A percentile compares a stretch with the other conserved stretches of the same genome.
These are phyloP conservation scores for Eretmochelys imbricata DNA, from an alignment of 2,113 vertebrate genomes.

Conservation along the genomic window DNA sequence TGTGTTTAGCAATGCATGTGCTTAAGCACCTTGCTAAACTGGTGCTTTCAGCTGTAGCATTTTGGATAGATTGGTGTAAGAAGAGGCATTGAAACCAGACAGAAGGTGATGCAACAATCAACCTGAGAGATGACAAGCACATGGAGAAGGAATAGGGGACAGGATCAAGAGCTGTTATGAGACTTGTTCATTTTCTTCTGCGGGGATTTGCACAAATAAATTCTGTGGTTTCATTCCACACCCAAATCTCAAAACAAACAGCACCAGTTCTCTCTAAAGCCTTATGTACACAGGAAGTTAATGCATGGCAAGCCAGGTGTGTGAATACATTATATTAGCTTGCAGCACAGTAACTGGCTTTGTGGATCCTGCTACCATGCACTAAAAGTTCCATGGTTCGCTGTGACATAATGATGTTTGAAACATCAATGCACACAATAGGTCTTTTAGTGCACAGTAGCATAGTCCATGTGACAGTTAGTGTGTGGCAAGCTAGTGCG, in stretches of 20 bases:
- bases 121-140: neutral
- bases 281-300: neutral
- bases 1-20: neutral
- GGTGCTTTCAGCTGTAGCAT: neutral
- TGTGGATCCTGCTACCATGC: neutral
- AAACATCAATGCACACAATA: neutral
- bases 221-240: neutral
- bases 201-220: neutral
- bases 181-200: neutral
- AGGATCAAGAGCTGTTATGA: neutral
- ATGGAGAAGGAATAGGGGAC: neutral
- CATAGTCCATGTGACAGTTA: neutral
- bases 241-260: neutral
- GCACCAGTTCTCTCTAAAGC: neutral
- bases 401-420: neutral
- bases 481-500: neutral
- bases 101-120: neutral
- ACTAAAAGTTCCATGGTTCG: neutral
- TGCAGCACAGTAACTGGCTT: neutral
- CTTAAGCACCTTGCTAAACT: neutral
- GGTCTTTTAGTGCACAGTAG: neutral
- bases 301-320: neutral
- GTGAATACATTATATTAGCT: neutral
- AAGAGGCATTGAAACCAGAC: neutral
- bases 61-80: neutral